A percentile compares a stretch with the other conserved stretches of the same genome.
Evolutionary conservation across 1,140 invertebrate genomes (phyloP).

Genomic region (Aphaenogaster floridana): DNA sequence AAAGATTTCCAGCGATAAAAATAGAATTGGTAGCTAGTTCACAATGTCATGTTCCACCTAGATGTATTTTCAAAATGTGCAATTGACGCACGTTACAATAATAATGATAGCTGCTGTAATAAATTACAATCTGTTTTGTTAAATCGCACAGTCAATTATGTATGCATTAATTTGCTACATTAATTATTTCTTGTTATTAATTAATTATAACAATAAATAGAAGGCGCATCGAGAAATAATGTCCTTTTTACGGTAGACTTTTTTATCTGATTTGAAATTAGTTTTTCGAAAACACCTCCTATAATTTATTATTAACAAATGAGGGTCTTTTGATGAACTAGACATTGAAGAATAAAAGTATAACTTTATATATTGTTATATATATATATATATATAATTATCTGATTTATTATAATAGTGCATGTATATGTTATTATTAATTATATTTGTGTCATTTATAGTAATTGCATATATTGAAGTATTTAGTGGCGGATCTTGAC

Average conservation of each 20-base stretch:
- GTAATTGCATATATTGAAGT: background rate
- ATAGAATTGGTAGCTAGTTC: conserved; percentile 4
- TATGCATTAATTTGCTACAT: background rate
- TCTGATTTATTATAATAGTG: background rate
- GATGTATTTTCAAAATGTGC: background rate
- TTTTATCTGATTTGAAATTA: background rate
- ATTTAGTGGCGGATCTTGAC: too few species aligned
- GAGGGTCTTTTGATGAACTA: background rate
- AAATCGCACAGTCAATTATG: background rate
- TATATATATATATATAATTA: background rate
- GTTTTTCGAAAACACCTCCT: background rate
- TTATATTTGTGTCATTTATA: conserved; percentile 13
- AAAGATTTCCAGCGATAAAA: conserved; percentile 41
- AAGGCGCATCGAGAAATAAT: background rate
- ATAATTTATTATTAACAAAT: background rate
- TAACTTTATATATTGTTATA: background rate
- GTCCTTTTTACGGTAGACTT: background rate
- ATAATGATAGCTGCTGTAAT: background rate
- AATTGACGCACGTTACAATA: background rate
- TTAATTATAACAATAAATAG: background rate
- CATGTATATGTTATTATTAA: background rate
- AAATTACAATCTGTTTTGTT: background rate
- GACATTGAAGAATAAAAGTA: background rate
- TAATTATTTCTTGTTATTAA: conserved; percentile 14
- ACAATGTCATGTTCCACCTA: conserved; percentile 3